Evolutionary conservation across 2,113 vertebrate genomes (phyloP).

Genomic region (Halcyon malimbica): DNA sequence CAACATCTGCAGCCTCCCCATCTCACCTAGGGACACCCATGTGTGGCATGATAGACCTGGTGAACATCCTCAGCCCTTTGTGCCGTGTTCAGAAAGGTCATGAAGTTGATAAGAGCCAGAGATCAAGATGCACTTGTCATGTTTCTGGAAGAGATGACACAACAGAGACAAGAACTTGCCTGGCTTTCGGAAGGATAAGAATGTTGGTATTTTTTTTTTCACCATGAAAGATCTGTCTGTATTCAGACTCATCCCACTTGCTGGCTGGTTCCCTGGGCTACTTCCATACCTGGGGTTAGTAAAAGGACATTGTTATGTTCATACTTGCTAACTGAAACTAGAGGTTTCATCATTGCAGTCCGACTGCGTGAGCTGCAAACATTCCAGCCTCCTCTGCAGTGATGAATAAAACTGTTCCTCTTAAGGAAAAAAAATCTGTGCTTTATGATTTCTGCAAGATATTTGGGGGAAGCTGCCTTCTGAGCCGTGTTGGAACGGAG

Average conservation of each 20-base stretch:
- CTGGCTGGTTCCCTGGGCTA: not conserved
- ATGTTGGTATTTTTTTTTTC: not conserved
- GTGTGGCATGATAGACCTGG: rapidly evolving
- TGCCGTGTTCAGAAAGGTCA: not conserved
- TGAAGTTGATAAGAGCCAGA: not conserved
- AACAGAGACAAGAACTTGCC: not conserved
- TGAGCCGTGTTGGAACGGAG: not conserved
- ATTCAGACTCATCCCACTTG: not conserved
- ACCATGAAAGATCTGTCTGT: rapidly evolving
- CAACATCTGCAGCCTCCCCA: rapidly evolving
- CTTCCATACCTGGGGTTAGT: not conserved
- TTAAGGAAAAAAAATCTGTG: not conserved
- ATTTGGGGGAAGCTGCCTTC: not conserved
- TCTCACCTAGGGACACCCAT: not conserved
- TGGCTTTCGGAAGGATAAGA: not conserved
- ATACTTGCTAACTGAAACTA: not conserved
- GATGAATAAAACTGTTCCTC: conserved; percentile 1
- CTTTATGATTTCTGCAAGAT: not conserved
- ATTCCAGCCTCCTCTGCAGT: not conserved
- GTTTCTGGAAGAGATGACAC: not conserved
- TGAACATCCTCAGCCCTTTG: not conserved
- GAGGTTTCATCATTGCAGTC: not conserved
- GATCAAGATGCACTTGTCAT: not conserved
- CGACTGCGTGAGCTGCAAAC: not conserved
- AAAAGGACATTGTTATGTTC: not conserved